A percentile compares a stretch with the other conserved stretches of the same genome.
Conservation (phyloP, 2,113 vertebrate species). For the Pan paniscus region DNA sequence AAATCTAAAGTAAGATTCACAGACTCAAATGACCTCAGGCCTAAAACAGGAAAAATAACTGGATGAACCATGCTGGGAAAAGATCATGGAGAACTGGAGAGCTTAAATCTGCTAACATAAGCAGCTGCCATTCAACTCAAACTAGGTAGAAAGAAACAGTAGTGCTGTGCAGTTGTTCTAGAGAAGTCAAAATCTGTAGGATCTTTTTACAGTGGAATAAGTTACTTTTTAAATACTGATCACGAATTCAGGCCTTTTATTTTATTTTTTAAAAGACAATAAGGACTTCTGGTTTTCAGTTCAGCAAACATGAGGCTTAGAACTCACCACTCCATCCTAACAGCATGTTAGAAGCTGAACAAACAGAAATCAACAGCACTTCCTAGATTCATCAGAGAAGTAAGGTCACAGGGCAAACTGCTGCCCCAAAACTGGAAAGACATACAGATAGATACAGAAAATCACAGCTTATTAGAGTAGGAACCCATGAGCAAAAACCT, state of each 20-base stretch:
- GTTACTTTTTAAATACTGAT: neutral
- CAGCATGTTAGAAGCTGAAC: neutral
- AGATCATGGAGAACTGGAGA: fast-evolving
- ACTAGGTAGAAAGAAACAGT: neutral
- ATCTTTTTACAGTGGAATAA: neutral
- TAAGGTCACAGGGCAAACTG: neutral
- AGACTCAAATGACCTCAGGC: neutral
- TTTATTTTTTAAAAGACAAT: neutral
- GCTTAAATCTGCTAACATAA: neutral
- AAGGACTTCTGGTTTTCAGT: neutral
- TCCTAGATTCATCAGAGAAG: neutral
- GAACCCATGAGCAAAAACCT: neutral
- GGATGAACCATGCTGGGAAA: neutral
- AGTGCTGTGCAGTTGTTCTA: neutral
- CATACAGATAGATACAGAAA: neutral
- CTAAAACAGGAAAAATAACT: neutral
- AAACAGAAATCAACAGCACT: neutral
- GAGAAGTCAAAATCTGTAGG: neutral
- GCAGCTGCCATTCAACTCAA: too few species aligned
- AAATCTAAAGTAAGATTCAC: neutral
- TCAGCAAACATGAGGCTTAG: neutral
- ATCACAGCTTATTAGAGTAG: neutral
- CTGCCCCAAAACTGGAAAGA: neutral
- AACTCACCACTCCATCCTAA: neutral
- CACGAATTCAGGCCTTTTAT: neutral